Evolutionary conservation across 2,797 vertebrate genomes (phyloP), one percentile per base, ranked within the genome.

Genomic region (Varecia variegata): DNA sequence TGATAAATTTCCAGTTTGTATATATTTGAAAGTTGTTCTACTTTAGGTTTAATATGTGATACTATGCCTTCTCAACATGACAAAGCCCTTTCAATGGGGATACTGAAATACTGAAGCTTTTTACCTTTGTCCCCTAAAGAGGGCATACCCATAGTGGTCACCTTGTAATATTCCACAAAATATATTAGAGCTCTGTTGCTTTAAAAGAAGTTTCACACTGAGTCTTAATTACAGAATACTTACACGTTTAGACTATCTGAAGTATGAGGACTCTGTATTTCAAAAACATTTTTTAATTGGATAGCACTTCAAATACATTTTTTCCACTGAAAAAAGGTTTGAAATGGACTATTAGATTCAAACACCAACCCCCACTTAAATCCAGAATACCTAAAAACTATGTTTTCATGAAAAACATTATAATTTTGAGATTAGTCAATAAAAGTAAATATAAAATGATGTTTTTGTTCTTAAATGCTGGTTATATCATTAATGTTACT

Each of bases 371-470:
- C 54, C 54, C 9, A 73, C 10, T 50, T 73, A 94, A 88, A 32
- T 86, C 43, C 58, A 38, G 45, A 80, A 67, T 89, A 91, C 15
- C 68, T 85, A 40, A 70, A 94, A 81, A 71, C 7, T 87, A 18
- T 60, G 14, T 89, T 95, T 86, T 94, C 23, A 83, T 87, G 35
- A 88, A 93, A 92, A 95, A 62, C 30, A 47, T 67, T 77, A 86
- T 54, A 62, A 58, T 77, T 58, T 92, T 76, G 54, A 90, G 43
- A 58, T 77, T 65, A 90, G 43, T 32, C 35, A 80, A 10, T 80
- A 84, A 86, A 96, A 45, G 60, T 96, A 93, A 93, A 86, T 60
- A 32, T 85, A 90, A 93, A 96, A 71, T 74, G 38, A 30, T 62
- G 3, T 94, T 43, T 92, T 94, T 91, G 20, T 77, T 79, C n/a